phyloP scores from a whole-genome alignment of 2,888 invertebrate genomes.

The Baccha elongata region DNA sequence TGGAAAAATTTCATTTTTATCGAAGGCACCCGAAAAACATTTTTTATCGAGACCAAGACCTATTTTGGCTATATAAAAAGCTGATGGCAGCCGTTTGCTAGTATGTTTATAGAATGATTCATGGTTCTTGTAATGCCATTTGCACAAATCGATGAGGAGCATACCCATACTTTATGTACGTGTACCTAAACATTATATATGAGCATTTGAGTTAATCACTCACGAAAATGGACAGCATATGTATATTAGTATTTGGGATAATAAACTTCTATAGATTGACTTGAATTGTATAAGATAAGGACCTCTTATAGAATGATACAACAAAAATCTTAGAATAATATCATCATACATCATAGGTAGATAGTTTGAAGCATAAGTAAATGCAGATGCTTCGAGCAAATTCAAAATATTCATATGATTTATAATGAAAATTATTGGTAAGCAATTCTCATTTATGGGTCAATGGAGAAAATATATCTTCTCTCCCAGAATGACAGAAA shows the following conservation, averaged over 20 bases:
- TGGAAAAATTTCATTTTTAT: constrained; percentile 19
- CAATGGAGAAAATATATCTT: no score
- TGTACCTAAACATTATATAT: no score
- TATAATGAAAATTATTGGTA: no score
- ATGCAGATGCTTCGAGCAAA: no score
- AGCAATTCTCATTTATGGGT: no score
- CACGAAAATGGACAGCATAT: neutral
- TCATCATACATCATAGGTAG: no score
- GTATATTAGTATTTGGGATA: neutral
- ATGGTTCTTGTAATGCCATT: constrained; percentile 21
- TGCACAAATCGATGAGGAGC: constrained; percentile 19
- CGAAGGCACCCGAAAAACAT: constrained; percentile 5
- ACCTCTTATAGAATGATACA: no score
- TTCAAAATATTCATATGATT: no score
- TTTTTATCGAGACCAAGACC: constrained; percentile 3
- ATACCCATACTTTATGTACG: neutral
- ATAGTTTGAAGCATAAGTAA: no score
- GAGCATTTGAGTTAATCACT: constrained; percentile 6
- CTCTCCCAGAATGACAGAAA: no score
- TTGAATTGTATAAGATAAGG: no score
- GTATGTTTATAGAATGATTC: constrained; percentile 20
- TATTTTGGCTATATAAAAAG: neutral
- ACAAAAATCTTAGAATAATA: no score
- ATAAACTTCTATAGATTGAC: neutral
- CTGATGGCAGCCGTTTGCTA: constrained; percentile 9